These are phyloP conservation scores for Orthonyx spaldingii DNA, from an alignment of 2,113 vertebrate genomes.

Conservation along the genomic window DNA sequence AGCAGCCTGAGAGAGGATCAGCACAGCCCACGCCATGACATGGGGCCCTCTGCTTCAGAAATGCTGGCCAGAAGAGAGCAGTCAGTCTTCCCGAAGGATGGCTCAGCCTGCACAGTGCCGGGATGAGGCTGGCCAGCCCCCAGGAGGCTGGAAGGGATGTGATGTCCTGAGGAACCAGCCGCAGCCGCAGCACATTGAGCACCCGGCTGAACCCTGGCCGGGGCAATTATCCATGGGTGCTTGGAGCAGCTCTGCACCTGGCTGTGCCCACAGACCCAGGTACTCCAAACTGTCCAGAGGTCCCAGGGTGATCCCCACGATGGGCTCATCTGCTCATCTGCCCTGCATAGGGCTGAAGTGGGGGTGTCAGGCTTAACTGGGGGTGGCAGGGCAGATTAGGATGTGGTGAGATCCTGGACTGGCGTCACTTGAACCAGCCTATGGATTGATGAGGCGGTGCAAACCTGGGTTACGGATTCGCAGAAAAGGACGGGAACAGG, in stretches of 20 bases:
- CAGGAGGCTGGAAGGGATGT: not conserved
- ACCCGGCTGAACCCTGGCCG: not conserved
- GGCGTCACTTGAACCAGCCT: not conserved
- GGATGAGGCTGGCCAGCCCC: not conserved
- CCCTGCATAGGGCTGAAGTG: not conserved
- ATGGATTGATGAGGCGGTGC: fast-evolving
- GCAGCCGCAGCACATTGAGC: fast-evolving
- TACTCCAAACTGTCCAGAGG: not conserved
- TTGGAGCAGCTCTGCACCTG: not conserved
- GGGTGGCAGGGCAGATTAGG: not conserved
- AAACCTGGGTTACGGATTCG: not conserved
- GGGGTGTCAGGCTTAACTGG: not conserved
- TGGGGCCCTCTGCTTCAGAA: not conserved
- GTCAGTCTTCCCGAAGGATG: not conserved
- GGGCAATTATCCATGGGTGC: not conserved
- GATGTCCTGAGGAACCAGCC: not conserved
- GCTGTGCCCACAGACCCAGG: not conserved
- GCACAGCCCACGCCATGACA: fast-evolving
- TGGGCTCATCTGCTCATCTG: not conserved
- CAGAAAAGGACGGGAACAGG: fast-evolving
- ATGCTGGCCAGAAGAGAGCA: not conserved
- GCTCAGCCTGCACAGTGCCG: not conserved
- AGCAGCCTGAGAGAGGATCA: not conserved
- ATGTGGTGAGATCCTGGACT: not conserved
- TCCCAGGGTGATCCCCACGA: fast-evolving